Conservation (phyloP, 2,888 invertebrate species). For the Leucophenga montana region DNA sequence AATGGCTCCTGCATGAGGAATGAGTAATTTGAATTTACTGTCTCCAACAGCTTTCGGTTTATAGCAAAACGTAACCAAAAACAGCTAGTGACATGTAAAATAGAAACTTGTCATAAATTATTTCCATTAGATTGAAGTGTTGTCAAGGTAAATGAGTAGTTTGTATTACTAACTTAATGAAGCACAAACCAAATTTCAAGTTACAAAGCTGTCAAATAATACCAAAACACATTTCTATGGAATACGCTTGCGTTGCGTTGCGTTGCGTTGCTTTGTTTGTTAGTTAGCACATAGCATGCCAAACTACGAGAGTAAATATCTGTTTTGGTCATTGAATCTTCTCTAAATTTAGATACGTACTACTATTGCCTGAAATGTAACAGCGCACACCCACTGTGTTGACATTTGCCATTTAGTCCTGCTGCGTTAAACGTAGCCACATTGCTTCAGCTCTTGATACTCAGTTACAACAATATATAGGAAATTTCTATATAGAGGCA, state of each 20-base stretch:
- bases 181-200: too few species aligned
- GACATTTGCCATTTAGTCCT: conserved; percentile 41
- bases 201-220: not conserved
- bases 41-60: not conserved
- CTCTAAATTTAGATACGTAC: too few species aligned
- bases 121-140: conserved; percentile 1
- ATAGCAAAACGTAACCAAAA: not conserved
- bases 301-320: conserved; percentile 35
- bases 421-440: not conserved
- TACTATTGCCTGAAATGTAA: too few species aligned
- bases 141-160: not conserved
- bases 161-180: not conserved
- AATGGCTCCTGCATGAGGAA: not conserved
- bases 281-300: too few species aligned
- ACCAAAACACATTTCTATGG: too few species aligned
- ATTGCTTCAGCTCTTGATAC: not conserved
- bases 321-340: conserved; percentile 32
- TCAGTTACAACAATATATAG: too few species aligned
- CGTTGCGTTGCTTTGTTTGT: too few species aligned
- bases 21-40: too few species aligned
- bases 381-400: conserved; percentile 27
- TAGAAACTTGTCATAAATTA: not conserved
- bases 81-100: too few species aligned
- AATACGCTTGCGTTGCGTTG: too few species aligned
- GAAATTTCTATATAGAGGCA: not conserved